Percentiles rank a stretch among this genome's conserved stretches.
phyloP scores from a whole-genome alignment of 2,113 vertebrate species.

The Natator depressus region DNA sequence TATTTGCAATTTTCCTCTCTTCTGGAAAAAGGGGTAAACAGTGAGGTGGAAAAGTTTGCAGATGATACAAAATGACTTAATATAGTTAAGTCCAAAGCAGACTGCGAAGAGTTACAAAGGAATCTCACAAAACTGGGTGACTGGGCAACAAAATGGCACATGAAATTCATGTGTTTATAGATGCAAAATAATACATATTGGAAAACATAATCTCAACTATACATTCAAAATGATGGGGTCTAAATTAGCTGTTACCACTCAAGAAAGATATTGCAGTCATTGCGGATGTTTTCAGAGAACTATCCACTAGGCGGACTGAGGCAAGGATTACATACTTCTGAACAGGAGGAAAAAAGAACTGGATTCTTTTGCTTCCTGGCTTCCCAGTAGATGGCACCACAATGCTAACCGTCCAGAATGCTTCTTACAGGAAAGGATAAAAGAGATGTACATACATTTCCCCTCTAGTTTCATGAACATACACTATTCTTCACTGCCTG shows the following conservation, averaged over 20 bases:
- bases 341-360: not conserved
- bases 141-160: not conserved
- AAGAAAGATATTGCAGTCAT: not conserved
- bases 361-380: not conserved
- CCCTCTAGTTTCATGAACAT: not conserved
- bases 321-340: not conserved
- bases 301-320: not conserved
- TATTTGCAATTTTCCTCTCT: not conserved
- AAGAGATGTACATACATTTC: not conserved
- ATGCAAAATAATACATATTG: not conserved
- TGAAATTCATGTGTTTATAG: not conserved
- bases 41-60: not conserved
- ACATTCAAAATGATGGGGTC: not conserved
- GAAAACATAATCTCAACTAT: not conserved
- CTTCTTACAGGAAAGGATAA: not conserved
- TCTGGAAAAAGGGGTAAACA: not conserved
- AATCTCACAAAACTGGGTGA: not conserved
- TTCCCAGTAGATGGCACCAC: not conserved
- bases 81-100: not conserved
- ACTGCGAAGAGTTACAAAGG: not conserved
- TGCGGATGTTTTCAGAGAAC: not conserved
- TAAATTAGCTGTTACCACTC: not conserved
- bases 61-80: not conserved
- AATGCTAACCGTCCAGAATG: not conserved
- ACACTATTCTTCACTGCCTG: not conserved